Evolutionary conservation across 2,797 vertebrate species (phyloP).

Genomic region (Onychomys leucogaster): DNA sequence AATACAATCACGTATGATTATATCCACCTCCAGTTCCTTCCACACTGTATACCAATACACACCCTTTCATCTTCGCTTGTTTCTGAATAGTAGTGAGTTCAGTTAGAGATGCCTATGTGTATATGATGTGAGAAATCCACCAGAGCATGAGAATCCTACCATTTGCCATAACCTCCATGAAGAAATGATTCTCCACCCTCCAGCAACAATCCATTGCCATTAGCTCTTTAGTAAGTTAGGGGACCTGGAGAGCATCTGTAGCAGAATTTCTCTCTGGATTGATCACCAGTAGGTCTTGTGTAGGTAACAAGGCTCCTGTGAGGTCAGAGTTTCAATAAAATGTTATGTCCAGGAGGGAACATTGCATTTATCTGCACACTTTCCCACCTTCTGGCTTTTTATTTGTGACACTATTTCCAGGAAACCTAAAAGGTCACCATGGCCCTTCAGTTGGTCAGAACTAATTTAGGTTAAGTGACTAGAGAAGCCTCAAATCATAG

Average conservation of each 20-base stretch:
- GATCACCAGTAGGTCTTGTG: background rate
- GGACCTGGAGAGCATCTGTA: background rate
- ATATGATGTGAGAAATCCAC: background rate
- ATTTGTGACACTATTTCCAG: background rate
- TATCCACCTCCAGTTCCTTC: background rate
- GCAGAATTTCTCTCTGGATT: background rate
- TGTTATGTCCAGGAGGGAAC: background rate
- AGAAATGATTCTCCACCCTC: background rate
- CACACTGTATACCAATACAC: background rate
- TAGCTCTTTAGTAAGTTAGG: background rate
- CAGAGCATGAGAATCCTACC: too few species aligned
- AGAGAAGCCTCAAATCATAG: background rate
- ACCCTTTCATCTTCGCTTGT: too few species aligned
- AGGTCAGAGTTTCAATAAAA: background rate
- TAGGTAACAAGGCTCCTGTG: background rate
- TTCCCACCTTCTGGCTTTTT: background rate
- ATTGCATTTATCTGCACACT: background rate
- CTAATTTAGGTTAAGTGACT: background rate
- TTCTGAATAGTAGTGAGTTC: background rate
- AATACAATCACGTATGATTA: background rate
- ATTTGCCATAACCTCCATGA: too few species aligned
- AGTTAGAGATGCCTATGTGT: background rate
- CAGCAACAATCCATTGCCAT: background rate
- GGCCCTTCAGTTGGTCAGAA: background rate
- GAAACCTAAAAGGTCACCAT: background rate